Percentiles rank a stretch among this genome's conserved stretches.
Conservation (phyloP, 2,113 vertebrate genomes). For the Tetrax tetrax region DNA sequence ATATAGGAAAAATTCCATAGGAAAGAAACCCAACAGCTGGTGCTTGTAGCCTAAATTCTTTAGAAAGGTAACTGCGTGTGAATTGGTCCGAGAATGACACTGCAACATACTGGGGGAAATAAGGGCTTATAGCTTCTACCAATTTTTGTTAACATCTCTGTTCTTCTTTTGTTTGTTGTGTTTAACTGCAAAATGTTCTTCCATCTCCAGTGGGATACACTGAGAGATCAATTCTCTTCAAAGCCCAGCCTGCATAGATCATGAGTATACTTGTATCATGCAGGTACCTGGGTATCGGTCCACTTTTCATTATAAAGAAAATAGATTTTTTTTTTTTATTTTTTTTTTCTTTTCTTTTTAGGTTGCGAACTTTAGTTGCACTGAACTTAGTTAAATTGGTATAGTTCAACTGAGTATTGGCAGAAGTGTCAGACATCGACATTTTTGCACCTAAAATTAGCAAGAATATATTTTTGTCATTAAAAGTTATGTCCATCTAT, state of each 20-base stretch:
- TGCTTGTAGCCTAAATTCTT: background rate
- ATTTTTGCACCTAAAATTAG: background rate
- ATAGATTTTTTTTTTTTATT: background rate
- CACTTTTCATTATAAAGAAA: background rate
- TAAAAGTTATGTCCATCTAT: rapidly evolving
- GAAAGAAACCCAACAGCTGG: background rate
- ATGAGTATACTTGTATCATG: background rate
- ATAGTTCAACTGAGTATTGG: background rate
- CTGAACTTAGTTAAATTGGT: background rate
- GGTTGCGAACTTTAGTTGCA: background rate
- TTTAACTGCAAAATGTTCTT: background rate
- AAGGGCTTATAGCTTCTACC: background rate
- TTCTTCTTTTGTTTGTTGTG: background rate
- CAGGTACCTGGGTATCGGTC: background rate
- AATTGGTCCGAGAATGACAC: background rate
- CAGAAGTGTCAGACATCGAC: background rate
- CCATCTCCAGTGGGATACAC: background rate
- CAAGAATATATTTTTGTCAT: background rate
- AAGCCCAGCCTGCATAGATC: background rate
- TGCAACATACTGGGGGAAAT: background rate
- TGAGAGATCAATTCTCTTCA: background rate
- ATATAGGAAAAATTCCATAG: constrained; percentile 30
- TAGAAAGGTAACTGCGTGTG: background rate
- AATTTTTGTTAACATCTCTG: background rate
- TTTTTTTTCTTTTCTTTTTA: background rate